Base-by-base conservation (phyloP, 2,888 invertebrate genomes). In the Sarcophaga subvicina region DNA sequence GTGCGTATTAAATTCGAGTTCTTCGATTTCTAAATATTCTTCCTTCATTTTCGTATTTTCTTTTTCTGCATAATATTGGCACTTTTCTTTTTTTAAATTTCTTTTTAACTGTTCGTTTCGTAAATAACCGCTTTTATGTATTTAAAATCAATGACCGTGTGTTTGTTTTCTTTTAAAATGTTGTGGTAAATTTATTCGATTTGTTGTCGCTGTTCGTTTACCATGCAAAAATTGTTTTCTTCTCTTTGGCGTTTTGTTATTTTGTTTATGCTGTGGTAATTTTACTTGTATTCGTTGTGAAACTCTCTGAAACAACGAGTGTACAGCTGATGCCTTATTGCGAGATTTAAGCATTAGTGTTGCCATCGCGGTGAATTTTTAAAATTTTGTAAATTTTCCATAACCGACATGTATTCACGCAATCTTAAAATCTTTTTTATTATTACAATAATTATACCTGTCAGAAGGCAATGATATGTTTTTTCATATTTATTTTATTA, bases 21-120 rank as follows among this genome's bases (percentile, higher is more conserved):
- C 78, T 60, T 88, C 88, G 54, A 59, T 90, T 90, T 71, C 87
- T 49, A 85, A 86, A 87, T 67, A 88, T 47, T 85, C 88, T 81
- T 73, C 86, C 62, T 81, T 87, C 83, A 87, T 87, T 14, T 22
- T 70, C 12, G 25, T 64, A 14, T 54, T 3, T 12, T 14, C 4
- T 17, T 54, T 54, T 54, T 4, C 17, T 54, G 17, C 54, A 54
- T 54, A 54, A 54, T 54, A 27, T 54, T n/a, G n/a, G 37, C 37
- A 37, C n/a, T 54, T 62, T 49, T 20, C 17, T 45, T 20, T 10
- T 27, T n/a, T 2, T 14, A 62, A 62, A 4, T n/a, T n/a, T 2
- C 14, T 3, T 14, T 54, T 54, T 54, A 37, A 37, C 37, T 37
- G 37, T 37, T 37, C 37, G 8, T 2, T 75, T 80, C 62, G 27